Percentiles rank a stretch among this genome's conserved stretches.
Evolutionary conservation across 2,113 vertebrate genomes (phyloP).

Genomic region (Silurus asotus): DNA sequence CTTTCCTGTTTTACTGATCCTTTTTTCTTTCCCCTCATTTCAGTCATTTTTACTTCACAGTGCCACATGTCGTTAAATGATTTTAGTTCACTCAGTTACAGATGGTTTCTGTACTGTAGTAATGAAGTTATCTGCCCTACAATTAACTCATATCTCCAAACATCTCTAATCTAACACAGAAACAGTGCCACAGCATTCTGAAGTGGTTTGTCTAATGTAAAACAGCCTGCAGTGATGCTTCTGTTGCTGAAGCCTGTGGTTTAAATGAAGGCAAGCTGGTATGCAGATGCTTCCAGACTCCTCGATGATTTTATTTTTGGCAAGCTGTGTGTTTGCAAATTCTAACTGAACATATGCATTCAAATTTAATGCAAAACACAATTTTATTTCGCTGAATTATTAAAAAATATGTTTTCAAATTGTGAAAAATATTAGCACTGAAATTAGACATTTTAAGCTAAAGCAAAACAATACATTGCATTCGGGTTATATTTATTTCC

Average conservation of each 20-base stretch:
- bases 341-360: background rate
- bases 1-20: conserved; percentile 14
- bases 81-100: background rate
- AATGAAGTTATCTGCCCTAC: conserved; percentile 13
- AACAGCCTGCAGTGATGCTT: conserved; percentile 8
- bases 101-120: background rate
- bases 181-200: background rate
- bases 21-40: background rate
- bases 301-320: background rate
- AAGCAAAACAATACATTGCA: background rate
- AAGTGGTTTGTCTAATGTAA: background rate
- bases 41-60: background rate
- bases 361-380: background rate
- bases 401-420: background rate
- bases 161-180: conserved; percentile 11
- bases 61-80: background rate
- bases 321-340: conserved; percentile 1
- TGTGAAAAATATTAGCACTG: background rate
- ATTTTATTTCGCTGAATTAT: too few relatives aligned
- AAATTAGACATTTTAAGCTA: background rate
- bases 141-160: conserved; percentile 4
- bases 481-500: background rate
- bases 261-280: background rate
- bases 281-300: conserved; percentile 6
- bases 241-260: background rate